These are phyloP conservation scores for Ganaspis sp. DNA, from an alignment of 1,140 invertebrate genomes.

Conservation along the genomic window DNA sequence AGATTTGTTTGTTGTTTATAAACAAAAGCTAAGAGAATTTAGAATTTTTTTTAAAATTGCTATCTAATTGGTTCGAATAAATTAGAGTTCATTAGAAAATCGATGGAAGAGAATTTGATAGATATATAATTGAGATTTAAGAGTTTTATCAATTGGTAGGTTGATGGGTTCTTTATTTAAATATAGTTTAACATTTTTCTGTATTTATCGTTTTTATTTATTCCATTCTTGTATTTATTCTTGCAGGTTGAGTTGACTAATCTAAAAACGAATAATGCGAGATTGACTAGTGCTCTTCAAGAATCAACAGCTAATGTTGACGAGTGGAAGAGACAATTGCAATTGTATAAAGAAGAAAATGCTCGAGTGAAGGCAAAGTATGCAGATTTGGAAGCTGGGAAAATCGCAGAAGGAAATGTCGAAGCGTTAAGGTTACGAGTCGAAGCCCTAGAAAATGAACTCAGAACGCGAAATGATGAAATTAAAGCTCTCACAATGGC, in stretches of 20 bases:
- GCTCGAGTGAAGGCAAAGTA: constrained; percentile 89
- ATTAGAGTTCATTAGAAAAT: too few relatives aligned
- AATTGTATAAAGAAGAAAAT: constrained; percentile 97
- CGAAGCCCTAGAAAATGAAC: constrained; percentile 85
- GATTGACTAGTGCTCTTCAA: constrained; percentile 95
- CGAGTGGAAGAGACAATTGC: constrained; percentile 98
- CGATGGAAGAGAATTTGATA: too few relatives aligned
- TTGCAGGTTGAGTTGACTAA: constrained; percentile 91
- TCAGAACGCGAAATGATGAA: constrained; percentile 88
- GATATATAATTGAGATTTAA: too few relatives aligned
- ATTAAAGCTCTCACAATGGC: constrained; percentile 78
- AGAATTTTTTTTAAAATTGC: too few relatives aligned
- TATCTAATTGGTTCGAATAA: too few relatives aligned
- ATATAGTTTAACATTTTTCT: too few relatives aligned
- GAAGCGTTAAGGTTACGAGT: constrained; percentile 84
- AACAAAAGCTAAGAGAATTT: too few relatives aligned
- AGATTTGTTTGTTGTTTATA: too few relatives aligned
- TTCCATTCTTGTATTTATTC: too few relatives aligned
- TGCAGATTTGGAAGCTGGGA: constrained; percentile 84
- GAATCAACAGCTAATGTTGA: constrained; percentile 98
- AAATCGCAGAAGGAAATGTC: constrained; percentile 75
- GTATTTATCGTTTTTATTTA: too few relatives aligned
- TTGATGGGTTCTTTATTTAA: too few relatives aligned
- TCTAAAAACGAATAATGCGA: constrained; percentile 96
- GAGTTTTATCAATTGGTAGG: too few relatives aligned